Base-by-base conservation (phyloP, 1,140 invertebrate genomes). In the Megalopta genalis region DNA sequence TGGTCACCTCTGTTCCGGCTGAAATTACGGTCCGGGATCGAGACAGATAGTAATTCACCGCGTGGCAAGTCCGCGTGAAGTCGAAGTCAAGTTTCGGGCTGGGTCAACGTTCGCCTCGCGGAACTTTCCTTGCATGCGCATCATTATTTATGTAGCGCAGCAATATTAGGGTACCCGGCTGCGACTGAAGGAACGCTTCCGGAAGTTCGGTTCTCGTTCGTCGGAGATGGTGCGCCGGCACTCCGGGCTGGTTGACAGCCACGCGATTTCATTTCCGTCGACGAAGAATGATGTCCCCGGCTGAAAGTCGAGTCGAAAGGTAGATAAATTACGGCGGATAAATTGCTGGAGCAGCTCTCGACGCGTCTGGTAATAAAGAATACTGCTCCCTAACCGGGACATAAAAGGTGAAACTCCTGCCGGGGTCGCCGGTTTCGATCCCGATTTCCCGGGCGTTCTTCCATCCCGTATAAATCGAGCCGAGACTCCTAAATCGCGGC, bases 201-300 rank as follows among this genome's bases (percentile, higher is more conserved):
- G 5, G 49, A 52, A 52, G 49, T 52, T 52, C 16, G 0, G 54
- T n/a, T 57, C 18, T 2, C 54, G 21, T 57, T 8, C 49, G 49
- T 21, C 21, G 54, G 21, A 57, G 54, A 57, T 21, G 54, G 21
- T 21, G 8, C 54, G 21, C 21, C 6, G 18, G 21, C 42, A 21
- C 54, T 8, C 54, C 7, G 6, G n/a, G 54, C 6, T 42, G 62
- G 60, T 27, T 59, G 25, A 42, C 25, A 52, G 21, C 46, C 18
- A 6, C 21, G 25, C 32, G 60, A 67, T 79, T 72, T 79, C 69
- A 72, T 79, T 72, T 72, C 49, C 32, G 9, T 18, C 54, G 54
- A 79, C 67, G 57, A 82, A 67, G 64, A 79, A 67, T 42, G 27
- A 77, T 78, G 67, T 72, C 68, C 25, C 14, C 14, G 23, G 12